Base-by-base conservation (phyloP, 2,113 vertebrate genomes). In the Benitochromis conjunctus region DNA sequence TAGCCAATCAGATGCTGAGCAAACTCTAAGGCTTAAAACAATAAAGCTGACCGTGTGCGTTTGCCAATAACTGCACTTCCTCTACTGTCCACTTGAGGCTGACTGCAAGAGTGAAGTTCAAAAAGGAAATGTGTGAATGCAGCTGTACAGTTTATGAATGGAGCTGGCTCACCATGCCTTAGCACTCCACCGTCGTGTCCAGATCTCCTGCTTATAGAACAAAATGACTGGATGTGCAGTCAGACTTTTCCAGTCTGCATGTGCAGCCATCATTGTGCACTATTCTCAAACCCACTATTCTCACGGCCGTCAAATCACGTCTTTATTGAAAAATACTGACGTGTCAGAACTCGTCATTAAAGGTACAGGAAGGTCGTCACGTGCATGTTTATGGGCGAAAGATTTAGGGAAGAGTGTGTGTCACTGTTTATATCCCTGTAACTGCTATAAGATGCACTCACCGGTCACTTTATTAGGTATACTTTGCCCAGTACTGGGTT, bases 361-460 rank as follows among this genome's bases (percentile, higher is more conserved):
- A 1, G 26, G 57, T 60, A 5, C 14, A 0, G 5, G 26, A 31
- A 60, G 26, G 57, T 60, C 2, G 14, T 18, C 0, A 0, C 26
- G 9, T 18, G 2, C 14, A 58, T 9, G 7, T 31, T 58, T 58
- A 31, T 18, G 0, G 26, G 26, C 14, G 5, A 31, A 58, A 58
- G 0, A 31, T 58, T 58, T 58, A 58, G 31, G 14, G 57, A 60
- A 60, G 26, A 60, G 16, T 4, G 58, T 4, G 29, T n/a, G 31
- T 34, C 1, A 19, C 29, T 11, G 57, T 60, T 60, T 60, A 14
- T 26, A 7, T 3, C 12, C 29, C 29, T 57, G 18, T 60, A 18
- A 60, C 58, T 60, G 26, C 9, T 60, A 60, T 1, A 62, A 62
- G 9, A 0, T 62, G 31, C 58, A 62, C 9, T 62, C 58, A 62